Base-by-base conservation (phyloP, 1,140 invertebrate species). In the Scaptomyza hsui region DNA sequence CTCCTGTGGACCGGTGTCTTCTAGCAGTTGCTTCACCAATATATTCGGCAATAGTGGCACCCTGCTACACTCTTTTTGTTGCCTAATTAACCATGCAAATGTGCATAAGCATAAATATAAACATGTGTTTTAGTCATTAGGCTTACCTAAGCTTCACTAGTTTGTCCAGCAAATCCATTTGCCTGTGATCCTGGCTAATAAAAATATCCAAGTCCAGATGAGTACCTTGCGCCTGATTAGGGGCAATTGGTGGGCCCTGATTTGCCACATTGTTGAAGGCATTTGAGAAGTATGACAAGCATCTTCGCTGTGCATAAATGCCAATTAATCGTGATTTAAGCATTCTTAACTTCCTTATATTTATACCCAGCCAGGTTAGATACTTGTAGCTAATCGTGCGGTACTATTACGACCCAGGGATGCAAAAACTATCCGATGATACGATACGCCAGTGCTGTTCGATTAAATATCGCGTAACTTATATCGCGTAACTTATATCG, bases 1-100 rank as follows among this genome's bases (percentile, higher is more conserved):
- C 24, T 95, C 93, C 10, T 96, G 65, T 4, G 78, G 71, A 15
- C 45, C 77, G 1, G 62, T 52, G 0, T 69, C 59, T 10, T 88
- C 78, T 10, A 88, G 12, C 4, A 88, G 21, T n/a, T 75, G 82
- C 12, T 89, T 88, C 3, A 73, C 68, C 19, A 75, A 16, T 21
- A 70, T 15, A 48, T 76, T 70, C 1, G 83, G 48, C 0, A 88
- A 37, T 1, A 88, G 57, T 0, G 82, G 78, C 32, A 88, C 83
- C 19, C 39, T 2, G 7, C 47, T 73, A 6, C 57, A 71, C 24
- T 88, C 63, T 16, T 82, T 89, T 52, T 76, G 82, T 26, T 82
- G 75, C 4, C 82, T 88, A 19, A 12, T 5, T 4, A 35, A n/a
- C 2, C 1, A 37, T n/a, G 3, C 10, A 37, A 37, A n/a, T 37